A percentile compares a stretch with the other conserved stretches of the same genome.
phyloP scores from a whole-genome alignment of 37 sponge, comb jelly and placozoan species.

The Spongia lamella region DNA sequence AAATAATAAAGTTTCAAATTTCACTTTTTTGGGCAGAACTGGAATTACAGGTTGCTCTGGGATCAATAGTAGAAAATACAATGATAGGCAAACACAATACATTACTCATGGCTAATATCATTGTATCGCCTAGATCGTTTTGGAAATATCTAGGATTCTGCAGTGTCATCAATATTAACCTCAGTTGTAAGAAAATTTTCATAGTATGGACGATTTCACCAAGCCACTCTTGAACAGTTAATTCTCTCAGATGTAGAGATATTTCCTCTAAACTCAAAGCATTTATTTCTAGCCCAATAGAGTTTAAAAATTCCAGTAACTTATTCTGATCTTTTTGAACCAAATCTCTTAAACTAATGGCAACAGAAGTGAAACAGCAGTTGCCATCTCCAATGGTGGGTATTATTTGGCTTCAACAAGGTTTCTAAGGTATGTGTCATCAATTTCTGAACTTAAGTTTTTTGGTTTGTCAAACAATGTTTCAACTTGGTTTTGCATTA shows the following conservation, averaged over 20 bases:
- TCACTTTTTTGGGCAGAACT: not conserved
- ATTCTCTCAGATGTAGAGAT: not conserved
- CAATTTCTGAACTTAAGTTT: too few relatives aligned
- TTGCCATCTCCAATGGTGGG: slow-evolving; percentile 29
- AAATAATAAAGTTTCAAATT: not conserved
- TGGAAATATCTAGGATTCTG: not conserved
- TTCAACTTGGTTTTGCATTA: too few relatives aligned
- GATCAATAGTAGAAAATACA: slow-evolving; percentile 8
- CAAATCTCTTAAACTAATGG: not conserved
- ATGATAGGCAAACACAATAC: slow-evolving; percentile 5
- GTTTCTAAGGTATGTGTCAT: not conserved
- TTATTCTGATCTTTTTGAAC: not conserved
- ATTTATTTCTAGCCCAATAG: too few relatives aligned
- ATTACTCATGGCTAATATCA: slow-evolving; percentile 10
- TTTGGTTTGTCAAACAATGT: too few relatives aligned
- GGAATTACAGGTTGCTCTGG: not conserved
- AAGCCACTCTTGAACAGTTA: slow-evolving; percentile 26
- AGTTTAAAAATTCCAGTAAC: too few relatives aligned
- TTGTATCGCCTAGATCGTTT: slow-evolving; percentile 3
- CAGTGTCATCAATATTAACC: not conserved
- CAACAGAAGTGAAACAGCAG: slow-evolving; percentile 29
- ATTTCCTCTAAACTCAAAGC: not conserved
- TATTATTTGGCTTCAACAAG: slow-evolving; percentile 17
- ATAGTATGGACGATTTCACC: slow-evolving; percentile 13
- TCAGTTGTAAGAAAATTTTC: slow-evolving; percentile 18